Conservation (phyloP, 2,888 invertebrate species). For the Anodontia alba region DNA sequence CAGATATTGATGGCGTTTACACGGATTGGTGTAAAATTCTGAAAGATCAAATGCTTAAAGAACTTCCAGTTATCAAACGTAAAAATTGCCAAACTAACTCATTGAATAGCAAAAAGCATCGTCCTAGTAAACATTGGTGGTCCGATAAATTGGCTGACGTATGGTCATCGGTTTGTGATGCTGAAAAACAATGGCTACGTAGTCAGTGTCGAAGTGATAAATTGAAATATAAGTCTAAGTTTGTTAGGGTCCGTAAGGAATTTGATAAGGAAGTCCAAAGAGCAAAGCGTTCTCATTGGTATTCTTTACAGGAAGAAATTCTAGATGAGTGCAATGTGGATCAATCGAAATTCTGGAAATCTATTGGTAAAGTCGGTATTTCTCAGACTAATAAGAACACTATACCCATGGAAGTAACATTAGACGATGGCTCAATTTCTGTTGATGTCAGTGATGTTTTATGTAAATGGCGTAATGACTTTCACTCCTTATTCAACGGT, state of each 20-base stretch:
- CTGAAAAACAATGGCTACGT: conserved; percentile 2
- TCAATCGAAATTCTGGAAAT: conserved; percentile 17
- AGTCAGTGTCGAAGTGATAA: background rate
- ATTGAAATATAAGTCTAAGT: background rate
- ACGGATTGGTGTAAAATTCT: too few relatives aligned
- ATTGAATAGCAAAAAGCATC: conserved; percentile 10
- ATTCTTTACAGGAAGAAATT: background rate
- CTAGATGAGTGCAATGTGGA: background rate
- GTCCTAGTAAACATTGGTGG: conserved; percentile 13
- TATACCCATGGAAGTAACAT: conserved; percentile 20
- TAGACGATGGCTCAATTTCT: background rate
- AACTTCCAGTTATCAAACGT: background rate
- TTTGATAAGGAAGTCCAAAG: conserved; percentile 15
- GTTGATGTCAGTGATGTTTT: background rate
- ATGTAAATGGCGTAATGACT: conserved; percentile 22
- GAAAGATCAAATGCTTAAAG: too few relatives aligned
- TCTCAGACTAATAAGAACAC: background rate
- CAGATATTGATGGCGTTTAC: too few relatives aligned
- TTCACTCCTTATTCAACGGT: background rate
- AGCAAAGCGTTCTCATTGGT: conserved; percentile 10
- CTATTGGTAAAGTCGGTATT: too few relatives aligned
- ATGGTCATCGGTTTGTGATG: background rate
- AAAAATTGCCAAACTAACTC: background rate
- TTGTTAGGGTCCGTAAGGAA: background rate
- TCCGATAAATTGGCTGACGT: background rate